Evolutionary conservation across 2,797 vertebrate genomes (phyloP).

Genomic region (Epinephelus coioides): DNA sequence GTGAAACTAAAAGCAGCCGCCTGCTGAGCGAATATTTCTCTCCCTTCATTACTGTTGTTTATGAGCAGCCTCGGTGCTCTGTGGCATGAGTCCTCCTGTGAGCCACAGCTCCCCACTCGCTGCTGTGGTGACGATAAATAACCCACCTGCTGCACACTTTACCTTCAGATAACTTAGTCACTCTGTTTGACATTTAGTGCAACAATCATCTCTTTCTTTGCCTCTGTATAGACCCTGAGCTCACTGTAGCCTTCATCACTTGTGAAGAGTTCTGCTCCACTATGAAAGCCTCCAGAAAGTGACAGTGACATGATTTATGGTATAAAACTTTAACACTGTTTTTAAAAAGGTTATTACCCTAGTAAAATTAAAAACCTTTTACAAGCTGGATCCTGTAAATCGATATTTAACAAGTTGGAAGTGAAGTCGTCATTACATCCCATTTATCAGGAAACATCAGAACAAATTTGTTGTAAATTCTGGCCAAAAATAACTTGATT

Average conservation of each 20-base stretch:
- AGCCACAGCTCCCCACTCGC: neutral
- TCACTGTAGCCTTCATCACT: neutral
- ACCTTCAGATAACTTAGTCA: neutral
- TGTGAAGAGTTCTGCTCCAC: neutral
- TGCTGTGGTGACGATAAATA: neutral
- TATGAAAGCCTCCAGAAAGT: neutral
- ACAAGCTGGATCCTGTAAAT: neutral
- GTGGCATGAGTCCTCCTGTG: neutral
- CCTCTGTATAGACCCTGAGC: constrained; percentile 12
- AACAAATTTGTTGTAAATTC: neutral
- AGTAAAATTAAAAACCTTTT: neutral
- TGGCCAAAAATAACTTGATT: neutral
- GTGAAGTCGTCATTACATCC: neutral
- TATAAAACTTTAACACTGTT: neutral
- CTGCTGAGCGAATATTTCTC: constrained; percentile 21
- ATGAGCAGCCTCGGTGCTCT: neutral
- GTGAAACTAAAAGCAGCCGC: constrained; percentile 7
- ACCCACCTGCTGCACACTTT: constrained; percentile 5
- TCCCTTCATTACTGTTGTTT: constrained; percentile 10
- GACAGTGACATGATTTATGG: neutral
- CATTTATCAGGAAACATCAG: neutral
- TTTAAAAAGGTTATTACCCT: neutral
- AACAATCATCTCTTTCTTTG: neutral
- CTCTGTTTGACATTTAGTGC: neutral
- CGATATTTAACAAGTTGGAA: neutral